Evolutionary conservation across 2,888 invertebrate genomes (phyloP).

Genomic region (Galeruca laticollis): DNA sequence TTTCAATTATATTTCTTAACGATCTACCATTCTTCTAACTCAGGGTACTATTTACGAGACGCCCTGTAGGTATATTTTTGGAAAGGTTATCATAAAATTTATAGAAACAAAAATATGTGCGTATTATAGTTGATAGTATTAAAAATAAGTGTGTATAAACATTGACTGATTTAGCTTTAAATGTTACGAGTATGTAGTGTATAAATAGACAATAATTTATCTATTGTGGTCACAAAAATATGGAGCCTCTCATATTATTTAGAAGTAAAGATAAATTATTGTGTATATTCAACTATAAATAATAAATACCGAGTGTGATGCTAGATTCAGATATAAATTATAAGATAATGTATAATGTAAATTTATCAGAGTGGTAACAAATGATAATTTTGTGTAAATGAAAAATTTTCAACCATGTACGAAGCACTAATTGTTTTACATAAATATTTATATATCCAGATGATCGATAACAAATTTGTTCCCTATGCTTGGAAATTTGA

Average conservation of each 20-base stretch:
- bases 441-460: no score
- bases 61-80: no score
- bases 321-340: neutral
- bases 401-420: no score
- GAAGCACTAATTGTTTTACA: no score
- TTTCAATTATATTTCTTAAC: no score
- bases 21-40: no score
- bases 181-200: conserved; percentile 10
- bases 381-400: neutral
- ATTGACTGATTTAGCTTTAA: conserved; percentile 33
- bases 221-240: neutral
- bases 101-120: neutral
- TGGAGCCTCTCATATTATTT: no score
- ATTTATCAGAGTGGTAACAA: neutral
- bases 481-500: no score
- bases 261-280: conserved; percentile 1
- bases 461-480: no score
- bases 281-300: neutral
- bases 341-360: neutral
- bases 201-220: neutral
- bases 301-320: conserved; percentile 4
- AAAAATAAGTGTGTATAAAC: neutral
- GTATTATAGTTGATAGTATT: neutral
- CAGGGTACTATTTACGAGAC: no score
- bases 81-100: no score